These are phyloP conservation scores for Hoplodrina blanda DNA, from an alignment of 2,888 invertebrate species.

Conservation along the genomic window DNA sequence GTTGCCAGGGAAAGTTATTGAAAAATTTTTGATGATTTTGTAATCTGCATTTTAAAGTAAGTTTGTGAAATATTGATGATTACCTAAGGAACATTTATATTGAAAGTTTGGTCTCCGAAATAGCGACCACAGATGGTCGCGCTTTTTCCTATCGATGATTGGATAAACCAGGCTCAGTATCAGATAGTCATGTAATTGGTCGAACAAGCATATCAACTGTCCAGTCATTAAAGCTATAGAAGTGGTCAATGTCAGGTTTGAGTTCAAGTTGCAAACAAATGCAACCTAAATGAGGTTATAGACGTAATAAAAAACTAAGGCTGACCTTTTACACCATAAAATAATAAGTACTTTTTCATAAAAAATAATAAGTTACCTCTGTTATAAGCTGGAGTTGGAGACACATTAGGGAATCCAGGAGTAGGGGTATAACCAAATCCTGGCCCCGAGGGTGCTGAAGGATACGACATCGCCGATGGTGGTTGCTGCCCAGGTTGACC, in stretches of 20 bases:
- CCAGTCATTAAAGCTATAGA: not conserved
- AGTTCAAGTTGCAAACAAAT: not conserved
- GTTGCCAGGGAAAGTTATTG: not conserved
- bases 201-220: not conserved
- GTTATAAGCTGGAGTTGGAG: conserved; percentile 62
- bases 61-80: not conserved
- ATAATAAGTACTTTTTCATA: too few species aligned
- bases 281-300: too few species aligned
- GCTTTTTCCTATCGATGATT: too few species aligned
- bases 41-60: not conserved
- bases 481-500: conserved; percentile 66
- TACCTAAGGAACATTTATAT: not conserved
- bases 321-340: too few species aligned
- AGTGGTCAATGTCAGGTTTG: not conserved
- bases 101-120: not conserved
- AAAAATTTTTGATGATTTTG: conserved; percentile 1
- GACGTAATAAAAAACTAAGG: too few species aligned
- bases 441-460: conserved; percentile 61
- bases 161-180: not conserved
- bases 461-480: conserved; percentile 78
- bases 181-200: not conserved
- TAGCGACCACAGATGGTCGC: not conserved
- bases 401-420: conserved; percentile 47
- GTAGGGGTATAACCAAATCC: conserved; percentile 54
- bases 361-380: conserved; percentile 60